Evolutionary conservation across 2,797 vertebrate species (phyloP), one percentile per base, ranked within the genome.

Genomic region (Pseudomugil tenellus): DNA sequence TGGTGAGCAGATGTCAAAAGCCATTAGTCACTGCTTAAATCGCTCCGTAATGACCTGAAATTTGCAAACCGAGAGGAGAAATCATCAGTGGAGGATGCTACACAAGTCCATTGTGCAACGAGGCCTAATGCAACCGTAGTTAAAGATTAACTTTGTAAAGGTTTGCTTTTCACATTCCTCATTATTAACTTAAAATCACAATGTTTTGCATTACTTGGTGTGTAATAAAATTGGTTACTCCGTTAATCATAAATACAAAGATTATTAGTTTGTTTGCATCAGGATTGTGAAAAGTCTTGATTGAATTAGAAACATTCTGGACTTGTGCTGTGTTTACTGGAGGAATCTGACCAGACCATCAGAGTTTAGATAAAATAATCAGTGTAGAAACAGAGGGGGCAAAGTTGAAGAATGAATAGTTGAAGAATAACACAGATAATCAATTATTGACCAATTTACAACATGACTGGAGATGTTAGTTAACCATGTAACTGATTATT

Each of bases 361-460:
- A 4, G 14, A 23, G 21, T 12, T 0, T 0, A 51, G 62, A 41
- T 1, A 17, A 57, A 63, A 59, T 19, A 37, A 28, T 29, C 32
- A 8, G 31, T 55, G 37, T 34, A n/a, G 17, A 23, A 16, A 59
- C 29, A 53, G 31, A 29, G 23, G 1, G 4, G 25, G 9, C 11
- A 54, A 12, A 28, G 64, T 56, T 56, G 43, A 48, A 64, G 61
- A 60, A 51, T 51, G 12, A 77, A 65, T 57, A 69, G 56, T 13
- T 78, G 78, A 49, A n/a, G n/a, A n/a, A n/a, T n/a, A 70, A 72
- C 62, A 60, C 67, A 69, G 56, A 0, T 23, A 49, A 82, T 81
- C 29, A 74, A 70, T 77, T 51, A 76, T 81, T 74, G 60, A 79
- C 73, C 17, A 26, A 35, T 48, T 64, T 71, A 32, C 64, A 52